These are phyloP conservation scores for Halictus ligatus DNA, from an alignment of 2,888 invertebrate species.

Conservation along the genomic window DNA sequence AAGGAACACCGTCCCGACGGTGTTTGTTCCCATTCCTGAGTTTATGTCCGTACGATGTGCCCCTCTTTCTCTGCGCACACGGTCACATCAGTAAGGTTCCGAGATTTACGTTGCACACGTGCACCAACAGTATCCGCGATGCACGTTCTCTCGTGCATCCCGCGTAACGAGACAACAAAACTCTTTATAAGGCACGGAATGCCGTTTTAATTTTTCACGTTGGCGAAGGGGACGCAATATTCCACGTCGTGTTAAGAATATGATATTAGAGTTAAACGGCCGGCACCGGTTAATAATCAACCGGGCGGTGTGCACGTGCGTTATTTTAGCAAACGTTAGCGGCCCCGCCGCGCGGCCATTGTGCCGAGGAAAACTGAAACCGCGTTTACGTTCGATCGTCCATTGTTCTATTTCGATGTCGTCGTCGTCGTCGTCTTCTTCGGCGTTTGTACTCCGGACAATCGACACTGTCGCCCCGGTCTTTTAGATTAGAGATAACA, in stretches of 20 bases:
- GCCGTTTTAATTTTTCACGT: slow-evolving; percentile 63
- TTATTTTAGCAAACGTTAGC: neutral
- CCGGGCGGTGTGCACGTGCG: slow-evolving; percentile 26
- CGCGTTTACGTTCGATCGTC: neutral
- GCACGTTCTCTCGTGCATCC: slow-evolving; percentile 69
- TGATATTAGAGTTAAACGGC: slow-evolving; percentile 56
- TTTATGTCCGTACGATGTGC: slow-evolving; percentile 53
- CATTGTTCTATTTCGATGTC: neutral
- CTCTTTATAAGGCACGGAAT: slow-evolving; percentile 78
- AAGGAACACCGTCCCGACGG: slow-evolving; percentile 59
- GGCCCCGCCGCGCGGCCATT: neutral
- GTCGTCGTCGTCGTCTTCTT: neutral
- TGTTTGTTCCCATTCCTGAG: slow-evolving; percentile 67
- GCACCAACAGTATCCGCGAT: slow-evolving; percentile 69
- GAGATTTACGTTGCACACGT: slow-evolving; percentile 80
- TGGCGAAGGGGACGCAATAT: slow-evolving; percentile 49
- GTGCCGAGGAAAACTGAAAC: slow-evolving; percentile 1
- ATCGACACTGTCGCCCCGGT: slow-evolving; percentile 5
- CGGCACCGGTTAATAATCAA: slow-evolving; percentile 36
- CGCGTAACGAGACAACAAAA: slow-evolving; percentile 81
- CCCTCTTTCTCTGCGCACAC: slow-evolving; percentile 43
- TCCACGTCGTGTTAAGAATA: slow-evolving; percentile 60
- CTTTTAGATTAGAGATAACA: slow-evolving; percentile 3
- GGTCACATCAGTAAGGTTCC: slow-evolving; percentile 68
- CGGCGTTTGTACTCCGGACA: neutral